phyloP scores from a whole-genome alignment of 2,113 vertebrate genomes.

The Calypte anna region DNA sequence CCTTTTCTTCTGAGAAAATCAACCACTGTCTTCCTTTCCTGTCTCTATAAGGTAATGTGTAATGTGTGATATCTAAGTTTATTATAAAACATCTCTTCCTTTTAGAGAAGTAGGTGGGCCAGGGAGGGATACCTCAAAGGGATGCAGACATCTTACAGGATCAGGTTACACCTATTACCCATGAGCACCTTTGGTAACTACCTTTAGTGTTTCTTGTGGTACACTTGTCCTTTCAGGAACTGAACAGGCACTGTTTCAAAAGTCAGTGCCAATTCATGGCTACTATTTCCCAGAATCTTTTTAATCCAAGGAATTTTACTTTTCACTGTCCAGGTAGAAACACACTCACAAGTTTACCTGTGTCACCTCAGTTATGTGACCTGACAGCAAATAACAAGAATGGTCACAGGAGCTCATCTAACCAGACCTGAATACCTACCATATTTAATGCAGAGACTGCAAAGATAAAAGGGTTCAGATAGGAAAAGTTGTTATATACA shows the following conservation, averaged over 20 bases:
- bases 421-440: not conserved
- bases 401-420: not conserved
- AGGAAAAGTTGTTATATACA: not conserved
- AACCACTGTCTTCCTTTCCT: not conserved
- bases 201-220: not conserved
- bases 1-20: not conserved
- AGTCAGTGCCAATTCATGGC: not conserved
- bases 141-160: not conserved
- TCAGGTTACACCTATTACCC: not conserved
- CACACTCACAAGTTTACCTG: not conserved
- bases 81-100: not conserved
- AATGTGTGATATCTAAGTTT: not conserved
- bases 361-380: not conserved
- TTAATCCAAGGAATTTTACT: not conserved
- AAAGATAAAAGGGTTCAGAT: not conserved
- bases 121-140: not conserved
- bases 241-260: not conserved
- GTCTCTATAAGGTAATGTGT: not conserved
- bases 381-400: not conserved
- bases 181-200: not conserved
- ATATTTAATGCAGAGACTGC: not conserved
- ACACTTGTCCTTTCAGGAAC: not conserved
- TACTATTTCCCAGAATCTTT: not conserved
- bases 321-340: not conserved
- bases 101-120: accelerated